Base-by-base conservation (phyloP, 2,797 vertebrate species). In the Pantherophis vulpinus region DNA sequence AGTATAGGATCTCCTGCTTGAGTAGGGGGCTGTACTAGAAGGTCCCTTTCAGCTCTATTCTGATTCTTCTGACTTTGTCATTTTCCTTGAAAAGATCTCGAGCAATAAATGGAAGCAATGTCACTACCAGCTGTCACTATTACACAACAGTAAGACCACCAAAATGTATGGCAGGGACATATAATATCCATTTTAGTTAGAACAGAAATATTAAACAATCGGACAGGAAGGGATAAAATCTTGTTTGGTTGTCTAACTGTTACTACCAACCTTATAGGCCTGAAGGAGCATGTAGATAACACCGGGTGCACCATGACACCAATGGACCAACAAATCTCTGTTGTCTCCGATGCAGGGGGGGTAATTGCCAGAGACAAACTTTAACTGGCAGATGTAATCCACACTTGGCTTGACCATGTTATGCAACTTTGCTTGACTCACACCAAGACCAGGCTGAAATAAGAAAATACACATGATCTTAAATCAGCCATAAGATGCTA, bases 241-340 rank as follows among this genome's bases (percentile, higher is more conserved):
- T 63, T 54, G 63, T 25, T 3, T 79, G 47, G 61, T 29, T 87
- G 90, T n/a, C 90, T 7, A 0, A 0, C 4, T 18, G 92, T 29
- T 18, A 91, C 79, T 91, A 56, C 51, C 27, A 97, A 99, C 99
- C 98, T 98, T 99, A 96, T 98, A 98, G 3, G 99, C 99, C 97
- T 99, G 99, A 95, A 98, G 91, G n/a, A 99, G 98, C 99, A 99
- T 99, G 98, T 99, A 99, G 97, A 99, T 96, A 0, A 99, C 98
- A 0, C 99, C 99, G 0, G 99, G 99, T 1, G 99, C 97, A 0
- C 99, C 99, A 0, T 99, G 99, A 96, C 99, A 99, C 99, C 99
- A 99, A 95, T 99, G 99, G 54, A 99, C 98, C 61, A 99, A 98
- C 16, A 99, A 98, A 96, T 99, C 99, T 23, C 98, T 98, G 23